phyloP scores from a whole-genome alignment of 1,140 invertebrate species.

The Heliconius himera region DNA sequence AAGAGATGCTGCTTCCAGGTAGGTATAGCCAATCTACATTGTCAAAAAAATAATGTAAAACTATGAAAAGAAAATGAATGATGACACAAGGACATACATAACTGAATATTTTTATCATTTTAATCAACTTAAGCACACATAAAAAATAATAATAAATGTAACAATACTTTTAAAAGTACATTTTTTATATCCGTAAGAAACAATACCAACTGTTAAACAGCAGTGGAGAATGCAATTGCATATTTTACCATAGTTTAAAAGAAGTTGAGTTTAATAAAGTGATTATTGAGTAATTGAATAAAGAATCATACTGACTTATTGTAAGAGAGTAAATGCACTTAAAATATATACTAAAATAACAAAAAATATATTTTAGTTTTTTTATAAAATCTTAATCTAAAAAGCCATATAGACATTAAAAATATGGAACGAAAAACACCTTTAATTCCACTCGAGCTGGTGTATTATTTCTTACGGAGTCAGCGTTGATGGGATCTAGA shows the following conservation, averaged over 20 bases:
- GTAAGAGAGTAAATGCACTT: neutral
- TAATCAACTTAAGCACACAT: neutral
- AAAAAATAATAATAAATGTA: neutral
- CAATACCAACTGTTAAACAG: conserved; percentile 47
- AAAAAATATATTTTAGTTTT: neutral
- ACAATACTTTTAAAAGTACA: neutral
- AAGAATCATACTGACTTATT: neutral
- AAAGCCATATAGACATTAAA: conserved; percentile 17
- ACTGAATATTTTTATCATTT: neutral
- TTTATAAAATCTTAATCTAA: conserved; percentile 16
- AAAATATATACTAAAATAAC: neutral
- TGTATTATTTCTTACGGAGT: conserved; percentile 67
- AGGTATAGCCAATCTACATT: conserved; percentile 38
- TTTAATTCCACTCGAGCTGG: conserved; percentile 51
- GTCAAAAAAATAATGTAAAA: conserved; percentile 24
- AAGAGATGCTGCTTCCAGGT: neutral
- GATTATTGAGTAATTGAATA: too few relatives aligned
- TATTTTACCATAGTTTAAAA: neutral
- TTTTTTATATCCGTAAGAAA: conserved; percentile 50
- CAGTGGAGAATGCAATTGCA: conserved; percentile 43
- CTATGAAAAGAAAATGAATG: neutral
- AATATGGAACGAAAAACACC: conserved; percentile 63
- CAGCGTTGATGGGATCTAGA: conserved; percentile 28
- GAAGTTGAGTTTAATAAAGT: too few relatives aligned
- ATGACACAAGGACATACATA: neutral